phyloP scores from a whole-genome alignment of 2,888 invertebrate species.

The Drosophila seclusa region DNA sequence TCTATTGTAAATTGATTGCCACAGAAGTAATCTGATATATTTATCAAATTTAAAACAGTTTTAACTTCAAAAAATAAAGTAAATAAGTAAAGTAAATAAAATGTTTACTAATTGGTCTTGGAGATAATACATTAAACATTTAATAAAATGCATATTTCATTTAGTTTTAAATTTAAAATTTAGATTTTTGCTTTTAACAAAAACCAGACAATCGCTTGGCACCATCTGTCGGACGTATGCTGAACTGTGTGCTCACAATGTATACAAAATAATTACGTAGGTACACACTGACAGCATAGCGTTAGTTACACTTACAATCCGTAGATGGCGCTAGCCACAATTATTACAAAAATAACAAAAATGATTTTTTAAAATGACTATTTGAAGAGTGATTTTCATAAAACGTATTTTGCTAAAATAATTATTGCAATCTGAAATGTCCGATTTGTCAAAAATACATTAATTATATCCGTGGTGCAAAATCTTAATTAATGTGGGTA shows the following conservation, averaged over 20 bases:
- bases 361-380: neutral
- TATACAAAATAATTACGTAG: neutral
- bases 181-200: no score
- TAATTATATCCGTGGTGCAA: neutral
- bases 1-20: neutral
- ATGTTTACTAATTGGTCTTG: neutral
- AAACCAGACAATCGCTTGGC: rapidly evolving
- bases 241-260: rapidly evolving
- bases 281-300: constrained; percentile 13
- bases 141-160: neutral
- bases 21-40: neutral
- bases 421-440: neutral
- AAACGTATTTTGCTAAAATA: neutral
- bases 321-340: constrained; percentile 15
- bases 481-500: neutral
- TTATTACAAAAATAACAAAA: neutral
- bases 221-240: constrained; percentile 1
- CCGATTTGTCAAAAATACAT: neutral
- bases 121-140: neutral
- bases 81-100: neutral
- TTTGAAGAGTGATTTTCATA: neutral
- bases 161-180: neutral
- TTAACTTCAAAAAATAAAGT: neutral
- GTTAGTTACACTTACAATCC: neutral
- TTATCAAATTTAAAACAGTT: neutral